Conservation (phyloP, 1,140 invertebrate genomes). For the Drosophila pandora region DNA sequence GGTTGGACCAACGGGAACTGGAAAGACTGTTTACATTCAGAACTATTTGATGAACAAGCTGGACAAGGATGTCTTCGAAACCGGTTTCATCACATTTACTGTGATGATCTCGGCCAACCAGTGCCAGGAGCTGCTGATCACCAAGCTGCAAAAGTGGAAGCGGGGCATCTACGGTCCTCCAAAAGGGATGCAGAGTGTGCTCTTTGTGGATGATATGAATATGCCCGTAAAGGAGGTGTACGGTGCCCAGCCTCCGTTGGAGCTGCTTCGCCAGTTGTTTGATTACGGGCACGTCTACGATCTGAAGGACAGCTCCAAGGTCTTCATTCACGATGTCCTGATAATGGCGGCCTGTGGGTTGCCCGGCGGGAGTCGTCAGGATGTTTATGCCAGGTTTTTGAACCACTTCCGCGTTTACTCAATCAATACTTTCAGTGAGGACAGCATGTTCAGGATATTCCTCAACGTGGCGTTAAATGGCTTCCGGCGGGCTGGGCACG, state of each 20-base stretch:
- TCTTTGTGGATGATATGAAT: conserved; percentile 97
- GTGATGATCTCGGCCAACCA: conserved; percentile 94
- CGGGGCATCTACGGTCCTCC: conserved; percentile 93
- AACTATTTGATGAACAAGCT: conserved; percentile 93
- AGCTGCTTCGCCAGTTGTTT: conserved; percentile 94
- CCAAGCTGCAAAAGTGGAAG: conserved; percentile 89
- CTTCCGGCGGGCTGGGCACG: conserved; percentile 91
- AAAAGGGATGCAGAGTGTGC: conserved; percentile 89
- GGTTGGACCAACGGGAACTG: conserved; percentile 96
- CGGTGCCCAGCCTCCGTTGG: conserved; percentile 95
- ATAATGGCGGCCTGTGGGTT: conserved; percentile 93
- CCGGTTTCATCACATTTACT: conserved; percentile 94
- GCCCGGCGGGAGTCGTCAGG: conserved; percentile 93
- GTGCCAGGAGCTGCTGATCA: conserved; percentile 94
- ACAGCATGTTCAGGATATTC: conserved; percentile 94
- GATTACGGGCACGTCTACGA: conserved; percentile 96
- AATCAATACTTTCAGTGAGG: conserved; percentile 94
- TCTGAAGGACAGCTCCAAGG: conserved; percentile 90
- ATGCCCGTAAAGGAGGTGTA: conserved; percentile 95
- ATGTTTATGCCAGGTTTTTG: conserved; percentile 92
- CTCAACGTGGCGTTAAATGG: conserved; percentile 90
- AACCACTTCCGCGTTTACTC: conserved; percentile 94
- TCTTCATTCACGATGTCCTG: conserved; percentile 91
- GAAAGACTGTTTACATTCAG: conserved; percentile 95
- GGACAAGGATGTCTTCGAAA: conserved; percentile 89